These are phyloP conservation scores for Acomys russatus DNA, from an alignment of 2,797 vertebrate species.

Conservation along the genomic window DNA sequence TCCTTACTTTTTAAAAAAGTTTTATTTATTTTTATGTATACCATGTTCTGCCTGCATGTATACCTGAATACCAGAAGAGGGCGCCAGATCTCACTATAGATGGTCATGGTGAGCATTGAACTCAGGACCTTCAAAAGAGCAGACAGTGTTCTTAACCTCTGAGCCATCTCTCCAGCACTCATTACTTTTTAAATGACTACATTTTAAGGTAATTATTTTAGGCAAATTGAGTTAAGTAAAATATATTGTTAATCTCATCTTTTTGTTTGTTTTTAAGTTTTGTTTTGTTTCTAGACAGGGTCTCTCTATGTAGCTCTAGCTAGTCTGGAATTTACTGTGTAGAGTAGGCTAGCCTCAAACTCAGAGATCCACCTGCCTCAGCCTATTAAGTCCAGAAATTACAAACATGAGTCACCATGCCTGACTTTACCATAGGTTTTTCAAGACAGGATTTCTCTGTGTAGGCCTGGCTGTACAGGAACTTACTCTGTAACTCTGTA, in stretches of 20 bases:
- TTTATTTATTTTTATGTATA: too few relatives aligned
- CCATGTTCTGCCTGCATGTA: too few relatives aligned
- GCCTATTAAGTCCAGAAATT: background rate
- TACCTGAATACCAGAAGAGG: too few relatives aligned
- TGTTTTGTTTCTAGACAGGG: background rate
- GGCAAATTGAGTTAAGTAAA: constrained; percentile 55
- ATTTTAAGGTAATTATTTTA: constrained; percentile 47
- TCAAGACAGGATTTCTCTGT: too few relatives aligned
- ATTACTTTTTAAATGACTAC: constrained; percentile 32
- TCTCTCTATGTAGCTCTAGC: background rate
- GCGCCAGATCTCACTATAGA: too few relatives aligned
- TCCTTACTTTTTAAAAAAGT: background rate
- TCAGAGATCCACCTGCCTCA: background rate
- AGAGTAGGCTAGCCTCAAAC: background rate
- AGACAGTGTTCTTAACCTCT: too few relatives aligned
- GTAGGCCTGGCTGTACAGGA: background rate
- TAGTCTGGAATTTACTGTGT: background rate
- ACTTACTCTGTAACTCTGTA: background rate
- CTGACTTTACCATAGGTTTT: too few relatives aligned
- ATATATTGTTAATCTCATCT: constrained; percentile 33
- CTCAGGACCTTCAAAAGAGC: too few relatives aligned
- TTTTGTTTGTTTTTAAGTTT: constrained; percentile 1
- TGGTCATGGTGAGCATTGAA: too few relatives aligned
- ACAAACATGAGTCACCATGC: background rate
- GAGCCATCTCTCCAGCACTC: too few relatives aligned